Base-by-base conservation (phyloP, 2,888 invertebrate genomes). In the Drosophila limbata region DNA sequence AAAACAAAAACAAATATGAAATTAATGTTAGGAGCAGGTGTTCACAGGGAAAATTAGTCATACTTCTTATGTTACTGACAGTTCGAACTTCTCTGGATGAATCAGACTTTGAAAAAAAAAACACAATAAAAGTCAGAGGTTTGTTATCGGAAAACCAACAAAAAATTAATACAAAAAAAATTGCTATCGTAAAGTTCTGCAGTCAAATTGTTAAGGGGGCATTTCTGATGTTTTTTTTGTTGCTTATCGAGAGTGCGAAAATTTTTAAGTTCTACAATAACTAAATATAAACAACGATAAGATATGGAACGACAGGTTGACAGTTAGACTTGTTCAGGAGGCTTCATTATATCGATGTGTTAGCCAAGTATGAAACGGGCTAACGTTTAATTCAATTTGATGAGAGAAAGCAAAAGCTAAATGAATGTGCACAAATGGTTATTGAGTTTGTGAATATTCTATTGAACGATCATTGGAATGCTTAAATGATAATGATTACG, bases 201-300 rank as follows among this genome's bases (percentile, higher is more conserved):
- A 73, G 51, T 63, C 51, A 56, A 68, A 63, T 44, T 40, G 42
- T 56, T 52, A 31, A 8, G 56, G 15, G 53, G 56, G 8, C 9
- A 13, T 31, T 42, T 44, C 17, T 35, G 33, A 35, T 39, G 40
- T 21, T 17, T 31, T 31, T 45, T 52, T 66, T 76, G 56, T 9
- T 8, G 28, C 78, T 79, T 84, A 87, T 87, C 87, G 51, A 42
- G 45, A 55, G 68, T 64, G 82, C 63, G 64, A 68, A 66, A 60
- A 61, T 56, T 68, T 66, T 50, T 50, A 73, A 64, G 62, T 71
- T 84, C 45, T 77, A 69, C 60, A 64, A 60, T 56, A 66, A 75
- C 64, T 52, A 68, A 62, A 79, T 35, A 35, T 13, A 5, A 5
- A 35, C 1, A 35, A 4, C 21, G 85, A 82, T 88, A 69, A 88